Evolutionary conservation across 1,140 invertebrate species (phyloP).

Genomic region (Triops longicaudatus): DNA sequence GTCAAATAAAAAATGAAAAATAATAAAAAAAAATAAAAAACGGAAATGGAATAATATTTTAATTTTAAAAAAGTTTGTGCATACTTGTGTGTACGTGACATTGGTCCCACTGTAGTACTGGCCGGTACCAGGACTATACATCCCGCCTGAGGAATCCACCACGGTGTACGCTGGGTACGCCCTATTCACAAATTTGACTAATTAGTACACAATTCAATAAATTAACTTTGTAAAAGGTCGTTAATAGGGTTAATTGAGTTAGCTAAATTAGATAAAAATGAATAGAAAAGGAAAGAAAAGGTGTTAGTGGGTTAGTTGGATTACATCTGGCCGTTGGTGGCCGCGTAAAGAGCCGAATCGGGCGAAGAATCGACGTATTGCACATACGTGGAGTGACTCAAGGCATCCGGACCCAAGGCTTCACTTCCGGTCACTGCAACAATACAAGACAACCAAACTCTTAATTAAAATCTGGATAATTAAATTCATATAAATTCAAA

Average conservation of each 20-base stretch:
- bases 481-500: not conserved
- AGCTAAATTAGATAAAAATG: not conserved
- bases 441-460: not conserved
- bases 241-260: not conserved
- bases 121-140: constrained; percentile 54
- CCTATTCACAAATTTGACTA: constrained; percentile 41
- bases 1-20: too few relatives aligned
- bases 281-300: not conserved
- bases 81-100: constrained; percentile 46
- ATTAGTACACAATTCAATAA: not conserved
- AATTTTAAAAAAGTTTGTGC: too few relatives aligned
- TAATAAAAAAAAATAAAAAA: too few relatives aligned
- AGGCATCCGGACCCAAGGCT: constrained; percentile 36
- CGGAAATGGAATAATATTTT: too few relatives aligned
- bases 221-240: not conserved
- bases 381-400: constrained; percentile 53
- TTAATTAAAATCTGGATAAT: not conserved
- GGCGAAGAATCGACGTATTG: constrained; percentile 56
- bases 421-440: constrained; percentile 35
- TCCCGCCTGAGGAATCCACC: constrained; percentile 51
- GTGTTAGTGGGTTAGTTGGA: constrained; percentile 31
- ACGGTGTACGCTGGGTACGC: constrained; percentile 77
- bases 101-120: constrained; percentile 50
- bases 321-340: constrained; percentile 57
- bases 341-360: constrained; percentile 58